Evolutionary conservation across 2,797 vertebrate genomes (phyloP), one percentile per base, ranked within the genome.

Genomic region (Tragopan temminckii): DNA sequence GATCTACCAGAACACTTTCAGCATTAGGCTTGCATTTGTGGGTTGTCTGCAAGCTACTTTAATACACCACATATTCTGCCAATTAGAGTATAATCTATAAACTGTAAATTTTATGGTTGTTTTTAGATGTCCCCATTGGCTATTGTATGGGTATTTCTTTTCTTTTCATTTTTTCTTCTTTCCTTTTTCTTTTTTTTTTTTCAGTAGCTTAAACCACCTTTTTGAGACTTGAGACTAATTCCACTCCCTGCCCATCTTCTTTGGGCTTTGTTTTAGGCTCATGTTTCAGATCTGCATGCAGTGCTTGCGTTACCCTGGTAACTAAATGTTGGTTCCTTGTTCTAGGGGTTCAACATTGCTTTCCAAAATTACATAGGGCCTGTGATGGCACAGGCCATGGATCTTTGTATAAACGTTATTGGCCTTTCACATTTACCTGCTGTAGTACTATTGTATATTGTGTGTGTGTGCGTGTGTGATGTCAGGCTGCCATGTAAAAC

Each of bases 401-500:
- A 98, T 97, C 98, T 97, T 94, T 98, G 97, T 98, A 97, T 98
- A 98, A 98, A 98, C 98, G 90, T 97, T 98, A 98, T 42, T 96
- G 72, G 88, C 97, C 97, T 98, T 97, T 97, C 97, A 97, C 98
- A 98, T 98, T 98, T 98, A 98, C 98, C 98, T 98, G 98, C 98
- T 98, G 97, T 98, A 98, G 98, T 98, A 97, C 97, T 98, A 96
- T 94, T 95, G 97, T 98, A 98, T 97, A 97, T 97, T 85, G 96
- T 97, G 97, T 96, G 96, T 96, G 97, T 84, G 94, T 2, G 88
- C 93, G 97, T 97, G 98, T 96, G 96, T 98, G 98, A 98, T 77
- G 98, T 98, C 97, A 95, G 97, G 97, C 98, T 98, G 97, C 98
- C 97, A 98, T 97, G 98, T 98, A 98, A 98, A 98, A 97, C 96